These are phyloP conservation scores for Coracias cyanogaster DNA, from an alignment of 2,797 vertebrate species.

Conservation along the genomic window DNA sequence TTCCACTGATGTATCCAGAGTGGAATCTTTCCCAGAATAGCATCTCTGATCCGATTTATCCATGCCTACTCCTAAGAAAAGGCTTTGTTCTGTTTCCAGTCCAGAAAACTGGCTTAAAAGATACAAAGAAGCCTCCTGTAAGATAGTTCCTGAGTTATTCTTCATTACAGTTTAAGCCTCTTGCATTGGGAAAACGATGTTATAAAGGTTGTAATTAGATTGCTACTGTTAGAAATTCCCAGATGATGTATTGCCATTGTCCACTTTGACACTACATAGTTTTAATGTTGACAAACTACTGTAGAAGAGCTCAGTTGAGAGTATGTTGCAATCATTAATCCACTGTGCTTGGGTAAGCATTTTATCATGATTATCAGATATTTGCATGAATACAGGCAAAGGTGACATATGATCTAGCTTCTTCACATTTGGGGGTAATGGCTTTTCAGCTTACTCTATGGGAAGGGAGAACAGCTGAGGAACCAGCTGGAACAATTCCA, in stretches of 20 bases:
- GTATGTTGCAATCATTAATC: background rate
- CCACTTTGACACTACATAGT: background rate
- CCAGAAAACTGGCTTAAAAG: background rate
- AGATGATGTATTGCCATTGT: background rate
- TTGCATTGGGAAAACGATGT: background rate
- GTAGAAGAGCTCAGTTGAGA: background rate
- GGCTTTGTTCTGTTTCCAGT: background rate
- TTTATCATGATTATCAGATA: background rate
- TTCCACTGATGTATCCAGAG: background rate
- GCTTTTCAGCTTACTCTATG: background rate
- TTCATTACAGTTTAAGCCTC: background rate
- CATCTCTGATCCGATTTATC: background rate
- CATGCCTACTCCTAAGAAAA: background rate
- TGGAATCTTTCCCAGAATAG: background rate
- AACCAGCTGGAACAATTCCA: background rate
- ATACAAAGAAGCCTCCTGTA: background rate
- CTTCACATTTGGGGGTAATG: background rate
- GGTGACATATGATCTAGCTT: background rate
- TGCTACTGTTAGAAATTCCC: background rate
- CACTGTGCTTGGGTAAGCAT: background rate
- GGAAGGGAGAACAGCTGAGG: background rate
- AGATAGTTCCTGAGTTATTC: background rate
- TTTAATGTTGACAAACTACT: conserved; percentile 1
- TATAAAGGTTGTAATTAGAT: background rate
- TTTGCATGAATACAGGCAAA: background rate